phyloP scores from a whole-genome alignment of 2,888 invertebrate genomes.

The Drosophila eohydei region DNA sequence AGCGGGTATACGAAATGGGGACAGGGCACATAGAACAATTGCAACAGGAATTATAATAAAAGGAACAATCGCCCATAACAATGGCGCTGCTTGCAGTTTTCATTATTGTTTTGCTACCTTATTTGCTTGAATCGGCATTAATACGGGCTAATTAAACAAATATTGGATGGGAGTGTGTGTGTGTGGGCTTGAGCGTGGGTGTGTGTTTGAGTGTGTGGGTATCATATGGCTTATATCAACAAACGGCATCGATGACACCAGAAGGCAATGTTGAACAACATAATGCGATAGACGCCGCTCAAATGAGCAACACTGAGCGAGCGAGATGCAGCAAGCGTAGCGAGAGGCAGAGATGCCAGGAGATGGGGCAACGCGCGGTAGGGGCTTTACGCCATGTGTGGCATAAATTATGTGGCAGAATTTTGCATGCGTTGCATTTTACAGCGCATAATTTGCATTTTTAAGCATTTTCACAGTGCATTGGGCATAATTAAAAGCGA shows the following conservation, averaged over 20 bases:
- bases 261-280: constrained; percentile 65
- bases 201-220: constrained; percentile 37
- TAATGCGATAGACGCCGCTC: constrained; percentile 57
- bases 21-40: constrained; percentile 25
- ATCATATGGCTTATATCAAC: constrained; percentile 64
- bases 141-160: constrained; percentile 79
- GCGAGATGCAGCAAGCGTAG: constrained; percentile 14
- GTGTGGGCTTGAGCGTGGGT: not conserved
- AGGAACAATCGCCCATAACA: constrained; percentile 54
- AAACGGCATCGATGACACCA: constrained; percentile 58
- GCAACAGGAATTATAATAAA: constrained; percentile 26
- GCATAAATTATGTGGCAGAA: constrained; percentile 69
- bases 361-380: not conserved
- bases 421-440: constrained; percentile 74
- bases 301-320: constrained; percentile 19
- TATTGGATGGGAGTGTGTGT: constrained; percentile 30
- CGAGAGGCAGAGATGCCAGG: constrained; percentile 2
- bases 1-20: not conserved
- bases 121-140: constrained; percentile 71
- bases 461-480: constrained; percentile 76
- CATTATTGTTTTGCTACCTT: constrained; percentile 61
- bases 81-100: constrained; percentile 45
- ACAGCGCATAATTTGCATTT: constrained; percentile 75
- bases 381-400: constrained; percentile 27
- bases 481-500: constrained; percentile 73